A percentile compares a stretch with the other conserved stretches of the same genome.
These are phyloP conservation scores for Ips typographus DNA, from an alignment of 1,140 invertebrate species.

Conservation along the genomic window DNA sequence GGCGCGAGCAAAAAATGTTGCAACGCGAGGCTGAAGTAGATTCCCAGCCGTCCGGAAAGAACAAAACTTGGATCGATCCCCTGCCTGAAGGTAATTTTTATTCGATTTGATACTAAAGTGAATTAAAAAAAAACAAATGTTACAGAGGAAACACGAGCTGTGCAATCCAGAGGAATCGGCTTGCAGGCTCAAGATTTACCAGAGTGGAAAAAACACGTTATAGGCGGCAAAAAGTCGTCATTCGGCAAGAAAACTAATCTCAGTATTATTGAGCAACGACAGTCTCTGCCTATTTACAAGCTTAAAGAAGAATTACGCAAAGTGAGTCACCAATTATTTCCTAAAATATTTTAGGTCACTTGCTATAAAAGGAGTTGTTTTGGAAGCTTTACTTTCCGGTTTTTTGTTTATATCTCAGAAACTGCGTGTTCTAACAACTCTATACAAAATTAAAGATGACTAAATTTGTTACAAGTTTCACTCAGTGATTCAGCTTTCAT, in stretches of 20 bases:
- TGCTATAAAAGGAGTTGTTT: too few relatives aligned
- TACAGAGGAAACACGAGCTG: conserved; percentile 39
- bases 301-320: conserved; percentile 93
- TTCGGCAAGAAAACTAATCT: conserved; percentile 98
- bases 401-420: too few relatives aligned
- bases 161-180: conserved; percentile 75
- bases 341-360: too few relatives aligned
- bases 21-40: conserved; percentile 91
- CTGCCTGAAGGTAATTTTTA: conserved; percentile 71
- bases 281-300: conserved; percentile 89
- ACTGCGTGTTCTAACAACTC: too few relatives aligned
- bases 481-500: too few relatives aligned
- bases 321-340: conserved; percentile 51
- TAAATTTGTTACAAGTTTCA: too few relatives aligned
- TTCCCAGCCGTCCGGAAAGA: conserved; percentile 76
- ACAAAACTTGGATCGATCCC: conserved; percentile 96
- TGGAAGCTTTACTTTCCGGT: too few relatives aligned
- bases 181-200: conserved; percentile 85
- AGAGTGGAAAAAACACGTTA: conserved; percentile 99
- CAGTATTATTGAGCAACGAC: conserved; percentile 93
- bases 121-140: conserved; percentile 11
- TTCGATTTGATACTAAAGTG: neutral
- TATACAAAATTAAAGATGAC: too few relatives aligned
- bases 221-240: conserved; percentile 95
- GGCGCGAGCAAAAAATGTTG: conserved; percentile 90